phyloP scores from a whole-genome alignment of 2,888 invertebrate species.

The Anthophora plumipes region DNA sequence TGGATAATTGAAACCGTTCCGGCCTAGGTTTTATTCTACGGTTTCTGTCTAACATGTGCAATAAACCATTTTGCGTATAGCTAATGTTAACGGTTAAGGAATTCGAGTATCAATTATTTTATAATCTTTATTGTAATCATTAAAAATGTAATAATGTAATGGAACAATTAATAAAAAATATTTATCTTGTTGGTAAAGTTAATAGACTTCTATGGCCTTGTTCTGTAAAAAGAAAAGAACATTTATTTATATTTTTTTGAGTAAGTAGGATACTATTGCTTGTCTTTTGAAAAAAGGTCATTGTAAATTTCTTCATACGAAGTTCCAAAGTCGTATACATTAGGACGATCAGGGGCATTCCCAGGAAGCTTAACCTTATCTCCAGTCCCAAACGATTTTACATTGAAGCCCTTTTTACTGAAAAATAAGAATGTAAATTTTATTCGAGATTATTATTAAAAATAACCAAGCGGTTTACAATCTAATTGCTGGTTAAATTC shows the following conservation, averaged over 20 bases:
- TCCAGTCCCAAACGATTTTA: conserved; percentile 97
- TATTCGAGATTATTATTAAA: not conserved
- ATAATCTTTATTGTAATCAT: not conserved
- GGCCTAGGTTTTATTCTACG: conserved; percentile 96
- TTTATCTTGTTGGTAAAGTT: not conserved
- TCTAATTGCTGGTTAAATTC: not conserved
- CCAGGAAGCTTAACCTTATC: conserved; percentile 99
- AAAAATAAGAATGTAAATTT: conserved; percentile 53
- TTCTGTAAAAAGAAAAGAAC: conserved; percentile 29
- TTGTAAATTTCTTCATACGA: conserved; percentile 98
- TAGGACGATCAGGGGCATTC: conserved; percentile 95
- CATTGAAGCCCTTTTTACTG: conserved; percentile 98
- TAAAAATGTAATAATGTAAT: not conserved
- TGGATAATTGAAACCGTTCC: conserved; percentile 96
- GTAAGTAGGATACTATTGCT: conserved; percentile 90
- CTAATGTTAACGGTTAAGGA: conserved; percentile 84
- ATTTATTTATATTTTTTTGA: conserved; percentile 13
- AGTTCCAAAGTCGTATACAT: conserved; percentile 98
- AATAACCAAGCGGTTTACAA: not conserved
- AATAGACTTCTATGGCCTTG: not conserved
- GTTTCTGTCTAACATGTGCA: conserved; percentile 99
- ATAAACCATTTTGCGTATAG: conserved; percentile 98
- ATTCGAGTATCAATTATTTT: conserved; percentile 9
- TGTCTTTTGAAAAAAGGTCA: conserved; percentile 95
- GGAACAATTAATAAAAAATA: not conserved